Base-by-base conservation (phyloP, 2,797 vertebrate genomes). In the Peromyscus eremicus region DNA sequence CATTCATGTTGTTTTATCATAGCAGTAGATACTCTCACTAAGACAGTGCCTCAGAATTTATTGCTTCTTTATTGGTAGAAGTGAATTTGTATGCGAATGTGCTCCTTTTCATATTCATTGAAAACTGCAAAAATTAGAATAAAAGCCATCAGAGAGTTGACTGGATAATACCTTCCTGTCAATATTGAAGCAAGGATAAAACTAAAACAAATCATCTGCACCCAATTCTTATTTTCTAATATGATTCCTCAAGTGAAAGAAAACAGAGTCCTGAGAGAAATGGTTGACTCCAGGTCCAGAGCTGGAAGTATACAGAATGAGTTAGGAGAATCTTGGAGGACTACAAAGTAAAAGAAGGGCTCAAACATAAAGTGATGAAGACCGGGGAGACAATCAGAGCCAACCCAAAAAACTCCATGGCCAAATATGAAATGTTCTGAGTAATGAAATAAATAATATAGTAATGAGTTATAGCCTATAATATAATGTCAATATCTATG, bases 31-130 rank as follows among this genome's bases (percentile, higher is more conserved):
- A 85, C 3, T 43, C 64, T 34, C 55, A 71, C 19, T 73, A 40
- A 68, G 40, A 46, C 10, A 4, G 11, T 3, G 32, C 34, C 62
- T 95, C 57, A 83, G 40, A 62, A 82, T 96, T 80, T 77, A 81
- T 87, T 91, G 80, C 5, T 27, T 91, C 68, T 85, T 89, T 34
- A 70, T 73, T 93, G 46, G 49, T 70, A 90, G 77, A 93, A 95
- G 32, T 75, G 37, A 27, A 10, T 76, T 37, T 70, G 12, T 34
- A 27, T 34, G 23, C n/a, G 34, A 73, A n/a, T 75, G 43, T 90
- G 12, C 17, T 80, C 82, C 3, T 89, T 55, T 71, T 96, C 13
- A 6, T 83, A 71, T 40, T 77, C 25, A 73, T 94, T 76, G 55
- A 29, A 62, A 62, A 90, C 19, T n/a, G 25, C n/a, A 55, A 55